A percentile compares a stretch with the other conserved stretches of the same genome.
phyloP scores from a whole-genome alignment of 2,113 vertebrate genomes.

The Connochaetes taurinus region DNA sequence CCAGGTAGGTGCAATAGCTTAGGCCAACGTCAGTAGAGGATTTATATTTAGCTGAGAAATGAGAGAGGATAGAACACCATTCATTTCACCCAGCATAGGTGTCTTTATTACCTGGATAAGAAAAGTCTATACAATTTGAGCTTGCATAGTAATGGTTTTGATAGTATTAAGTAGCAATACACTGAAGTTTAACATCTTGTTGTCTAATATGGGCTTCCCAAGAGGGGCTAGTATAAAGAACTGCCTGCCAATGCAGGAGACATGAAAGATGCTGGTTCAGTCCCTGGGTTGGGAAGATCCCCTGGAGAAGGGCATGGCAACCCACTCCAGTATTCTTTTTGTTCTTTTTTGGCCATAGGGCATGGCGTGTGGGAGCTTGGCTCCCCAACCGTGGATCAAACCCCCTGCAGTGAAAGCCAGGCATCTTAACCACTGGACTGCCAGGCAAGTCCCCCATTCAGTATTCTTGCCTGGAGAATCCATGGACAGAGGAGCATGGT shows the following conservation, averaged over 20 bases:
- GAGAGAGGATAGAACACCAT: neutral
- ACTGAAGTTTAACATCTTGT: neutral
- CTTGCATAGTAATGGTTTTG: neutral
- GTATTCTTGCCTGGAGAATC: neutral
- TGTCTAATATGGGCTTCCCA: neutral
- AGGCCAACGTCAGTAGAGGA: neutral
- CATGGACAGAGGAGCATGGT: neutral
- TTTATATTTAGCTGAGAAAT: neutral
- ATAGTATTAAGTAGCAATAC: neutral
- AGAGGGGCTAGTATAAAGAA: neutral
- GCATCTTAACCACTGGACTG: neutral
- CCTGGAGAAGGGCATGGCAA: neutral
- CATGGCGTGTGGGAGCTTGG: fast-evolving
- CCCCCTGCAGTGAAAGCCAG: neutral
- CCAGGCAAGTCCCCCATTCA: neutral
- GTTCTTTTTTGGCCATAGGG: neutral
- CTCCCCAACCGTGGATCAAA: neutral
- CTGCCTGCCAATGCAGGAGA: neutral
- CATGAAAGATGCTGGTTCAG: neutral
- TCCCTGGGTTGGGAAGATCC: neutral
- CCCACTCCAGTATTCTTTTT: neutral
- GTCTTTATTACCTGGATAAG: neutral
- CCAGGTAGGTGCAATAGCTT: too few species aligned
- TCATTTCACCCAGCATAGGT: neutral
- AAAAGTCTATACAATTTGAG: neutral